These are phyloP conservation scores for Mormyrops boulengeri DNA, from an alignment of 2,797 vertebrate species.

Conservation along the genomic window DNA sequence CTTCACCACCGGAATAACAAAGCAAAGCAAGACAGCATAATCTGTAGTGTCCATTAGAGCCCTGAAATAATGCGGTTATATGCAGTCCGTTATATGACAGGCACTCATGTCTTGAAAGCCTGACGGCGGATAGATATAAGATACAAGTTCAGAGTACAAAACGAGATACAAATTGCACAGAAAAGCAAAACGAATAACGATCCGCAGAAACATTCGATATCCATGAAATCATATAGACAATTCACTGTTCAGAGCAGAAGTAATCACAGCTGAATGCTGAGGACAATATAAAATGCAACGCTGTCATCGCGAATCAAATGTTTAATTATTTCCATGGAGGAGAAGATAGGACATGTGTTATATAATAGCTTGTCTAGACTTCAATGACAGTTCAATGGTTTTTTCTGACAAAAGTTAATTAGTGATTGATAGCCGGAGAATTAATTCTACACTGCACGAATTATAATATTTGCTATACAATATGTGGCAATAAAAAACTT, in stretches of 20 bases:
- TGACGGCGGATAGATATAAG: background rate
- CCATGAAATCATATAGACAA: background rate
- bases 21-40: background rate
- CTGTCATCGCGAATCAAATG: background rate
- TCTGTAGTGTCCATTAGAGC: background rate
- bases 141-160: background rate
- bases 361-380: constrained; percentile 42
- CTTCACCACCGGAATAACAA: background rate
- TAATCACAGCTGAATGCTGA: background rate
- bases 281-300: background rate
- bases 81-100: background rate
- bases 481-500: background rate
- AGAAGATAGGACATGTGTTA: constrained; percentile 28
- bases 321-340: constrained; percentile 3
- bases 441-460: background rate
- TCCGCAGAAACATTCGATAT: background rate
- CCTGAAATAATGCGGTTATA: background rate
- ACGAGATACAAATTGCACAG: background rate
- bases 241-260: background rate
- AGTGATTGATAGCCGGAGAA: constrained; percentile 20
- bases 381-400: constrained; percentile 43
- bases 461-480: background rate
- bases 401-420: constrained; percentile 38
- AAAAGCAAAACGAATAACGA: background rate
- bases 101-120: background rate